Base-by-base conservation (phyloP, 1,140 invertebrate genomes). In the Plutomurus gul region DNA sequence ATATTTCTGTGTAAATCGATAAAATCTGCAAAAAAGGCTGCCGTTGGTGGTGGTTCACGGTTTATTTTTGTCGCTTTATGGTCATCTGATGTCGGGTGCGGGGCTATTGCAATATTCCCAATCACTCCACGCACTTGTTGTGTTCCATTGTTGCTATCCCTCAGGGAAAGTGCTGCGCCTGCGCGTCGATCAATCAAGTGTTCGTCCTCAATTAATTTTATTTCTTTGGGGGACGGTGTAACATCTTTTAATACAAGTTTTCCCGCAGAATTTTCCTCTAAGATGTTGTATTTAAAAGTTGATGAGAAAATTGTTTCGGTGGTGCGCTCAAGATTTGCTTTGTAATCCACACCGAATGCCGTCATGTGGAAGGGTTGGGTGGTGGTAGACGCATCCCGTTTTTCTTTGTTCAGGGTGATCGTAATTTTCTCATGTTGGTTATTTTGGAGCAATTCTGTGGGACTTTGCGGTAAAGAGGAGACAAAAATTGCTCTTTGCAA, bases 141-240 rank as follows among this genome's bases (percentile, higher is more conserved):
- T 11, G 3, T 10, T 13, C 11, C 40, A 47, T 22, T 30, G 16
- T 46, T n/a, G 25, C 20, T 22, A 18, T 60, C 27, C 6, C 11
- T 25, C 5, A 77, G 22, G 5, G 49, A 73, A 20, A 81, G 18
- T 65, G 75, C 75, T 13, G 80, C 72, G 13, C 74, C 70, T 25
- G 65, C 36, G 4, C 39, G n/a, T 3, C 18, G 36, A 46, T 81
- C 75, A 25, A 76, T 60, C 30, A 46, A 81, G 30, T 76, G 43
- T 4, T 56, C 49, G 13, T 65, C 22, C n/a, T 74, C 70, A 16
- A 77, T 51, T 39, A 72, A 27, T 13, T 33, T n/a, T 4, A 81
- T 25, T 40, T 74, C 39, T 1, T 73, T 13, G 3, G 6, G 0
- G 0, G 79, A 75, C 25, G 79, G 75, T n/a, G 79, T 81, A 0